These are phyloP conservation scores for Sericinus montela DNA, from an alignment of 2,888 invertebrate species.

Conservation along the genomic window DNA sequence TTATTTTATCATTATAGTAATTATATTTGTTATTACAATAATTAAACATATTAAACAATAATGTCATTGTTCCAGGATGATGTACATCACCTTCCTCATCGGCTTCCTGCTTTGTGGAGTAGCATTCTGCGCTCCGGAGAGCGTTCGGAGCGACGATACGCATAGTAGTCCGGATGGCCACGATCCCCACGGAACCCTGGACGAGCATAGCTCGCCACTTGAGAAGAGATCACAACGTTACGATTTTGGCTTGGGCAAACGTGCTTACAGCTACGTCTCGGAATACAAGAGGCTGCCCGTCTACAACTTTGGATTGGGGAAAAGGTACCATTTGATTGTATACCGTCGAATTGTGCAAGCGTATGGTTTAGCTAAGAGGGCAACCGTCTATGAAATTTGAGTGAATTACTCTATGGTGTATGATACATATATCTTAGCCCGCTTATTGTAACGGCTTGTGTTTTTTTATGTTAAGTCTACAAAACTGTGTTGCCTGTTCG, in stretches of 20 bases:
- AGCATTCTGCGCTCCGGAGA: conserved; percentile 57
- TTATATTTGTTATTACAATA: too few species aligned
- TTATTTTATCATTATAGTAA: too few species aligned
- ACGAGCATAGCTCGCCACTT: conserved; percentile 33
- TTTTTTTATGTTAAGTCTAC: too few species aligned
- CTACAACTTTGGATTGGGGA: conserved; percentile 81
- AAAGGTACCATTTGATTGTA: too few species aligned
- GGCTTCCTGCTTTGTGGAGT: conserved; percentile 52
- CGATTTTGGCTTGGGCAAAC: conserved; percentile 75
- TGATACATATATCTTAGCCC: too few species aligned
- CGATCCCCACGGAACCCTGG: conserved; percentile 28
- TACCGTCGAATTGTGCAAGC: too few species aligned
- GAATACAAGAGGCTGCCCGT: conserved; percentile 81
- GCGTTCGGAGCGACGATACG: conserved; percentile 41
- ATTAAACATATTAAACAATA: too few species aligned
- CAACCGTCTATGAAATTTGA: too few species aligned
- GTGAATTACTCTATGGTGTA: too few species aligned
- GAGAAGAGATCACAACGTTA: conserved; percentile 74
- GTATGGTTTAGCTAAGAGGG: too few species aligned
- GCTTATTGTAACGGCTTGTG: too few species aligned
- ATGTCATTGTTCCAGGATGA: conserved; percentile 56
- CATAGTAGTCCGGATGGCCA: conserved; percentile 32
- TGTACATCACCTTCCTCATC: conserved; percentile 49
- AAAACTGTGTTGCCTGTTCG: too few species aligned
- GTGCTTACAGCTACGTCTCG: conserved; percentile 81